These are phyloP conservation scores for Platalea minor DNA, from an alignment of 2,797 vertebrate genomes.

Conservation along the genomic window DNA sequence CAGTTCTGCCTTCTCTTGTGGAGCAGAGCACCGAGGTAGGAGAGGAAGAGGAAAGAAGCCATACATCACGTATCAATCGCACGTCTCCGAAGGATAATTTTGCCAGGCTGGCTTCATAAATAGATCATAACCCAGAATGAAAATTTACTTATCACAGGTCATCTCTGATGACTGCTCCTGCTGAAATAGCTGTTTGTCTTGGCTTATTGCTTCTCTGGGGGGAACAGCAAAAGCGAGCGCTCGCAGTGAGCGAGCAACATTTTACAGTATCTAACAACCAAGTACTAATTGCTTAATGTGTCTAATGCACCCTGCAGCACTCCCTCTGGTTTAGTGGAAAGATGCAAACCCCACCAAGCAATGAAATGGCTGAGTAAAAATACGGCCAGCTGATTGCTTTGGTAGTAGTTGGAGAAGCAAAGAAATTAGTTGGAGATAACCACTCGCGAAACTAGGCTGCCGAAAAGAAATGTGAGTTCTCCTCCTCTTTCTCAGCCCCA, in stretches of 20 bases:
- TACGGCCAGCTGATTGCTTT: background rate
- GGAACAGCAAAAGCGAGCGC: background rate
- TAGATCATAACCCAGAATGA: background rate
- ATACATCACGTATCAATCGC: rapidly evolving
- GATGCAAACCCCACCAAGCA: background rate
- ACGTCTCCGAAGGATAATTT: background rate
- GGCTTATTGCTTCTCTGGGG: background rate
- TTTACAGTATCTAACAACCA: background rate
- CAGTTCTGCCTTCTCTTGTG: background rate
- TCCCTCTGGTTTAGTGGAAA: background rate
- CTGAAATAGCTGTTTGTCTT: background rate
- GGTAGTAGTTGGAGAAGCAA: background rate
- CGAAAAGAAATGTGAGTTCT: background rate
- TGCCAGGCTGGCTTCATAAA: background rate
- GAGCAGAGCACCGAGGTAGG: background rate
- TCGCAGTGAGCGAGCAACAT: background rate
- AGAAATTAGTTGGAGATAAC: background rate
- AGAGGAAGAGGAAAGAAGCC: background rate
- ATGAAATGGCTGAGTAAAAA: background rate
- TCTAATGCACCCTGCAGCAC: background rate
- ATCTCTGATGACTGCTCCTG: background rate
- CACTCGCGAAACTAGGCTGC: background rate
- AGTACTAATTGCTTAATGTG: constrained; percentile 16
- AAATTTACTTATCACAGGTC: background rate
- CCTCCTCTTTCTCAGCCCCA: background rate